These are phyloP conservation scores for Abramis brama DNA, from an alignment of 2,113 vertebrate species.

Conservation along the genomic window DNA sequence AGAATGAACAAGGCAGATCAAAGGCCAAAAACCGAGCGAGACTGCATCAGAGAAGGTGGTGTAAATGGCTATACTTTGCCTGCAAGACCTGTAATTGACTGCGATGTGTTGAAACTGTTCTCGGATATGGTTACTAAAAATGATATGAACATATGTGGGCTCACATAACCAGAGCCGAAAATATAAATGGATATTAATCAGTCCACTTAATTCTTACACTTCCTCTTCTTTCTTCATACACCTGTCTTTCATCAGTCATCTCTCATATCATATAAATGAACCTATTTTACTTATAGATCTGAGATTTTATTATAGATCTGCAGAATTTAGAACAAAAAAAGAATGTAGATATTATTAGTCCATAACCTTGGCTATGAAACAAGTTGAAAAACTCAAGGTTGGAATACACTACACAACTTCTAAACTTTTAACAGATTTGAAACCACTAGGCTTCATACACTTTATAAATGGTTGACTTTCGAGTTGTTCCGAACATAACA, in stretches of 20 bases:
- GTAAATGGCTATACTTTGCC: conserved; percentile 33
- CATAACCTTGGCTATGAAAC: neutral
- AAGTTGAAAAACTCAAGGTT: neutral
- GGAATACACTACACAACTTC: neutral
- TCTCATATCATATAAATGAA: neutral
- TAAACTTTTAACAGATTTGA: neutral
- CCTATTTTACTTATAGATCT: neutral
- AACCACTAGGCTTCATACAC: neutral
- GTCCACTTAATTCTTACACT: conserved; percentile 33
- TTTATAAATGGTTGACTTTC: neutral
- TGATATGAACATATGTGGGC: conserved; percentile 33
- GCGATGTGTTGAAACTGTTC: conserved; percentile 45
- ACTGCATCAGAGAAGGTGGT: conserved; percentile 18
- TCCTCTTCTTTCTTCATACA: conserved; percentile 28
- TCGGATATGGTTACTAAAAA: conserved; percentile 36
- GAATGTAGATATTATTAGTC: neutral
- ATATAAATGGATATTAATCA: conserved; percentile 47
- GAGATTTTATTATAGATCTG: too few relatives aligned
- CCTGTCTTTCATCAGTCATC: conserved; percentile 25
- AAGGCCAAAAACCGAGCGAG: neutral
- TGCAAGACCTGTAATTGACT: conserved; percentile 27
- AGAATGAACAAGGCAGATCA: conserved; percentile 34
- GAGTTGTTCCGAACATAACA: too few relatives aligned
- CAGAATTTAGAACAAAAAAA: neutral
- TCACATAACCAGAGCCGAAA: conserved; percentile 25